Evolutionary conservation across 2,888 invertebrate species (phyloP).

Genomic region (Lasioglossum villosulum): DNA sequence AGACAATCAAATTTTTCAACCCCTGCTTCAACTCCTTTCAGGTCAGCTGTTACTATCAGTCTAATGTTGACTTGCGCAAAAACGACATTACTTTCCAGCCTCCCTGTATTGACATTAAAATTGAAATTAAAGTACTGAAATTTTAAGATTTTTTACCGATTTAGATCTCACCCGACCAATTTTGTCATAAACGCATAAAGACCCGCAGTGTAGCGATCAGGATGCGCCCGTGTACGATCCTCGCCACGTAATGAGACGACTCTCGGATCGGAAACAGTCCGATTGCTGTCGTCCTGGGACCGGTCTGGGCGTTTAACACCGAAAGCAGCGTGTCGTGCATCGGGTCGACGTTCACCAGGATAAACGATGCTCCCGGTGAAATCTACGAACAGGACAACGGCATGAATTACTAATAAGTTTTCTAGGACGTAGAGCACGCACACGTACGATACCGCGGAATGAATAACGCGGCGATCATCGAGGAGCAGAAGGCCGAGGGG

Average conservation of each 20-base stretch:
- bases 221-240: not conserved
- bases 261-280: slow-evolving; percentile 8
- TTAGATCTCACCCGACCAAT: no score
- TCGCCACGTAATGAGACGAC: slow-evolving; percentile 9
- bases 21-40: not conserved
- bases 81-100: no score
- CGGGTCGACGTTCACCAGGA: slow-evolving; percentile 19
- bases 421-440: slow-evolving; percentile 64
- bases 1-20: not conserved
- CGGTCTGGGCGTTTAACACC: slow-evolving; percentile 23
- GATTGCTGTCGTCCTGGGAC: slow-evolving; percentile 12
- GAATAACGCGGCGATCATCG: slow-evolving; percentile 57
- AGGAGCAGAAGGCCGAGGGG: not conserved
- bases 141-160: no score
- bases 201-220: not conserved
- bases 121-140: no score
- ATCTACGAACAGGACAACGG: slow-evolving; percentile 63
- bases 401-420: slow-evolving; percentile 68
- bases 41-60: no score
- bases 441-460: slow-evolving; percentile 60
- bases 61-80: no score
- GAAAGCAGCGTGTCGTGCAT: slow-evolving; percentile 22
- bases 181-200: not conserved
- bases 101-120: no score
- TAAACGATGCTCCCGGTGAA: slow-evolving; percentile 55